A percentile compares a stretch with the other conserved stretches of the same genome.
Conservation (phyloP, 2,888 invertebrate genomes). For the Papilio elwesi region DNA sequence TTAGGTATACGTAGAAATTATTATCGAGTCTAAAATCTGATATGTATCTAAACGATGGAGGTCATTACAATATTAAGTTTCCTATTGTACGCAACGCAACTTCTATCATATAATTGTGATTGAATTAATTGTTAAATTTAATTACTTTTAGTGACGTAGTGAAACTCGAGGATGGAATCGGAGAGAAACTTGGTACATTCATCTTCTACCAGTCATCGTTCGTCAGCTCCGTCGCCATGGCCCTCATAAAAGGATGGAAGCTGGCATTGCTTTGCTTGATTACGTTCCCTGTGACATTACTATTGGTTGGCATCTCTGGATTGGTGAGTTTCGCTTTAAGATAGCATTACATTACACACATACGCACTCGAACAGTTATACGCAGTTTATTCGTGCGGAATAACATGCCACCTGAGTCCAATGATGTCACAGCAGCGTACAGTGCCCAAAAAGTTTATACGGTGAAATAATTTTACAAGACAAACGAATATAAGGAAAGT, state of each 20-base stretch:
- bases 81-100: background rate
- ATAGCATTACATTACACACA: background rate
- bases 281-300: conserved; percentile 86
- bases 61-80: no score
- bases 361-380: background rate
- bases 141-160: conserved; percentile 84
- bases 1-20: no score
- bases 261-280: conserved; percentile 89
- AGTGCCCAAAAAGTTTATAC: no score
- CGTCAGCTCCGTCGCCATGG: conserved; percentile 86
- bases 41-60: no score
- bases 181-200: conserved; percentile 90
- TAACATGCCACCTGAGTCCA: no score
- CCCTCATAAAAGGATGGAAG: conserved; percentile 90
- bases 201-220: conserved; percentile 87
- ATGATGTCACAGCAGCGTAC: no score
- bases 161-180: conserved; percentile 91
- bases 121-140: background rate
- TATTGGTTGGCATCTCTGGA: conserved; percentile 86
- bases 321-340: conserved; percentile 63
- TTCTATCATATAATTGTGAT: background rate
- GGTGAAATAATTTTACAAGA: background rate
- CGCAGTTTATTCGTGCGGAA: background rate
- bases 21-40: no score
- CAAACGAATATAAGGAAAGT: background rate